Evolutionary conservation across 2,888 invertebrate genomes (phyloP), one percentile per base, ranked within the genome.

Genomic region (Leucania comma): DNA sequence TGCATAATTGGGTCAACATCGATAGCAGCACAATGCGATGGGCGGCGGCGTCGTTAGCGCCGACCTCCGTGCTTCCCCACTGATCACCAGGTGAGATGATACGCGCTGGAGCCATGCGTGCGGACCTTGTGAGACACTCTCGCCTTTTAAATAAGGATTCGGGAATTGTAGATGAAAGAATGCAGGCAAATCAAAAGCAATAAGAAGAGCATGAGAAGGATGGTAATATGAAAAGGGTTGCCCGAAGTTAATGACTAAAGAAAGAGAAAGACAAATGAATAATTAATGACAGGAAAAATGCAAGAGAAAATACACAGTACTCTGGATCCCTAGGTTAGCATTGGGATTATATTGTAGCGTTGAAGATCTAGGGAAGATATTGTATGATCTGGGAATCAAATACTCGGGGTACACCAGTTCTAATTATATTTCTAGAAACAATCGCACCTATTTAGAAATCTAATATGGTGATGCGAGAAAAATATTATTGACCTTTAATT

Each of bases 21-120:
- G 80, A 78, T 81, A 82, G 57, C 64, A 61, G 66, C 67, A 83
- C 86, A 86, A 82, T 83, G 62, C 68, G 62, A 48, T 58, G 57
- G 66, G 72, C 61, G 61, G 38, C 67, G 74, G 64, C 79, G 69
- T 80, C 75, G 79, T 77, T 75, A 75, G 57, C 54, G 58, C n/a
- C 75, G 88, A 83, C 90, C 90, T 90, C 84, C 78, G 88, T 84
- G 86, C 81, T 89, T 89, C 68, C 85, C 85, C 77, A 24, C 38
- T 24, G 42, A 8, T 38, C 85, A 42, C 35, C 85, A 75, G 72
- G 50, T 29, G 71, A 76, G 62, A 50, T 29, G 73, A n/a, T 51
- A 32, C 62, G 26, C 29, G 53, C 12, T 26, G 29, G 3, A 26
- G 22, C 57, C 73, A 66, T 24, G 6, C 22, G 4, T 2, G 4